Evolutionary conservation across 2,888 invertebrate species (phyloP).

Genomic region (Bombylius discolor): DNA sequence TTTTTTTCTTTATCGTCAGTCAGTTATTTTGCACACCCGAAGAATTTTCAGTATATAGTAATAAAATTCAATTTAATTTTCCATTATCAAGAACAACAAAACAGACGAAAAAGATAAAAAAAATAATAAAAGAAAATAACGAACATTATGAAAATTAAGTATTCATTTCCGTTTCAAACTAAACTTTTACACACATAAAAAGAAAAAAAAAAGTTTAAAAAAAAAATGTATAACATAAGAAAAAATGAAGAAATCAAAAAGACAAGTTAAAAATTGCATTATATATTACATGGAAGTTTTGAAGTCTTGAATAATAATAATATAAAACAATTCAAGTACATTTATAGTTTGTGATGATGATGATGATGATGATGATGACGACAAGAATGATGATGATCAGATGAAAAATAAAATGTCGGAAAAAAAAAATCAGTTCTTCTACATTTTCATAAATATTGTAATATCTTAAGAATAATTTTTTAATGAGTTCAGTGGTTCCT

Average conservation of each 20-base stretch:
- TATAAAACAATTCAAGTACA: too few relatives aligned
- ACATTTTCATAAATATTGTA: background rate
- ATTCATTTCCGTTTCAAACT: background rate
- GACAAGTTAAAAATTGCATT: too few relatives aligned
- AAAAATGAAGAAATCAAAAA: too few relatives aligned
- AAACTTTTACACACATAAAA: too few relatives aligned
- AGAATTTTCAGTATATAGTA: too few relatives aligned
- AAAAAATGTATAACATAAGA: too few relatives aligned
- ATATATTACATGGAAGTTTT: too few relatives aligned
- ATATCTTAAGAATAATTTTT: background rate
- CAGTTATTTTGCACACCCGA: too few relatives aligned
- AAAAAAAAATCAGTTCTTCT: background rate
- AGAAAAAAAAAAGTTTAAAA: too few relatives aligned
- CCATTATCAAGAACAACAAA: background rate
- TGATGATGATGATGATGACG: background rate
- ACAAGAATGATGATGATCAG: background rate
- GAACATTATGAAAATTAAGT: background rate
- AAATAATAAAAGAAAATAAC: background rate
- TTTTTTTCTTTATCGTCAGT: too few relatives aligned
- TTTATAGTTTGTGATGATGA: background rate
- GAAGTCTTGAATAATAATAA: too few relatives aligned
- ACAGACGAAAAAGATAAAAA: background rate
- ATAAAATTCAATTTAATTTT: too few relatives aligned
- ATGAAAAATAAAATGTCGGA: background rate
- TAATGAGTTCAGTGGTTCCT: background rate